These are phyloP conservation scores for Larimichthys polyactis DNA, from an alignment of 2,113 vertebrate species.

Conservation along the genomic window DNA sequence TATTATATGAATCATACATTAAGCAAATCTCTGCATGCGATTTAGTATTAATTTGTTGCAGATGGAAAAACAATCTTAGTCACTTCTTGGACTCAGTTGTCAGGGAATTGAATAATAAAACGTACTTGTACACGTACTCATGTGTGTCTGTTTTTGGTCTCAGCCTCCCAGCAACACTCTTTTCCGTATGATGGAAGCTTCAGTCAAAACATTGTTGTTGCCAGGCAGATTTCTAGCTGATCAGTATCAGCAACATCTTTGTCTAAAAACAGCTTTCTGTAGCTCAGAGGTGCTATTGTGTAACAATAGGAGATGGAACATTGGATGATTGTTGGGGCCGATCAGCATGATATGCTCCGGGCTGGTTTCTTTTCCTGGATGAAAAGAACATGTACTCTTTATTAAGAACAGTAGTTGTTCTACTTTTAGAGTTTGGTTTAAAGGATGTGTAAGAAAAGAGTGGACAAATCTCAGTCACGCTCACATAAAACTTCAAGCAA, in stretches of 20 bases:
- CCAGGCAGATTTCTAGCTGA: conserved; percentile 24
- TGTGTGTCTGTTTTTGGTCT: neutral
- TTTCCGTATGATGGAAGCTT: conserved; percentile 18
- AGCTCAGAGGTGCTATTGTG: conserved; percentile 6
- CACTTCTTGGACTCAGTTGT: neutral
- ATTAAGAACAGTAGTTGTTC: neutral
- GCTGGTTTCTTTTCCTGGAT: neutral
- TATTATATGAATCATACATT: neutral
- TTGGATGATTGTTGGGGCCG: conserved; percentile 8
- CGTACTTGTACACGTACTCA: neutral
- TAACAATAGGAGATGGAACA: neutral
- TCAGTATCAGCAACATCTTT: conserved; percentile 28
- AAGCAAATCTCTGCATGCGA: neutral
- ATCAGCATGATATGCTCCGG: neutral
- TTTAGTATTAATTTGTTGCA: neutral
- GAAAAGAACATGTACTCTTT: neutral
- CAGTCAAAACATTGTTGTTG: conserved; percentile 32
- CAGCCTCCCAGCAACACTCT: neutral
- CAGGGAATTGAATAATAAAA: neutral
- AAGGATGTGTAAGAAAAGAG: neutral
- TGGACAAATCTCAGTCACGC: neutral
- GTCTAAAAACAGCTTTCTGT: neutral
- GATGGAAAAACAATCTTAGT: neutral
- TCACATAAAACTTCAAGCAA: neutral
- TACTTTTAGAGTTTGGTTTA: neutral